Base-by-base conservation (phyloP, 2,113 vertebrate genomes). In the Furnarius figulus region DNA sequence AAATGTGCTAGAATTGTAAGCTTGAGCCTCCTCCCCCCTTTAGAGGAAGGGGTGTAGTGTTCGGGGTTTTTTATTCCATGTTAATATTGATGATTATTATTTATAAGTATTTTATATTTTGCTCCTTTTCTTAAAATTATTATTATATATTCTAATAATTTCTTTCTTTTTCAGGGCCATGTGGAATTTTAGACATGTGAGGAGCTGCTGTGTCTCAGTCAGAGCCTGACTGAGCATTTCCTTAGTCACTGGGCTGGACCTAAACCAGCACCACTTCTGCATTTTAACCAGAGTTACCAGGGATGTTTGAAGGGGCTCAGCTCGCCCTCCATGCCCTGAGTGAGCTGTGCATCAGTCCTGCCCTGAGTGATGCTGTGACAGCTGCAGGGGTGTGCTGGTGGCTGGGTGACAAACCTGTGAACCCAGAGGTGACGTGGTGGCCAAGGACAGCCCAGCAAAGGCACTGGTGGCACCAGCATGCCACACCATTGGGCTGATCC, bases 1-100 rank as follows among this genome's bases (percentile, higher is more conserved):
- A 97, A 98, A 96, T 9, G 89, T 97, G 96, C 92, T 98, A 98
- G 97, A 97, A 95, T 97, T 97, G 85, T 91, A 95, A 96, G 81
- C 83, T 75, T 53, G 58, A 90, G 91, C 82, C 73, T 96, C 39
- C 65, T 89, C 61, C 35, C 65, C 78, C 40, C 61, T 94, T 73
- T 55, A 95, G 88, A 2, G 6, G 92, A 93, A 96, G 47, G 79
- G 71, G 23, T 47, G 37, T 71, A 85, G 67, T 55, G 86, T 79
- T 88, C 63, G 75, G 59, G 12, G 2, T 53, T 56, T 50, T 19
- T 92, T 66, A 27, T 46, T n/a, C 8, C 33, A 40, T 33, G 33
- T 46, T 87, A 16, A 37, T 87, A 49, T 24, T 46, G 30, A 22
- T 35, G n/a, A 22, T 35, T 75, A 8, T 20, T 70, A 39, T 63